Percentiles rank a stretch among this genome's conserved stretches.
These are phyloP conservation scores for Poeciliopsis turrubarensis DNA, from an alignment of 2,113 vertebrate genomes.

Conservation along the genomic window DNA sequence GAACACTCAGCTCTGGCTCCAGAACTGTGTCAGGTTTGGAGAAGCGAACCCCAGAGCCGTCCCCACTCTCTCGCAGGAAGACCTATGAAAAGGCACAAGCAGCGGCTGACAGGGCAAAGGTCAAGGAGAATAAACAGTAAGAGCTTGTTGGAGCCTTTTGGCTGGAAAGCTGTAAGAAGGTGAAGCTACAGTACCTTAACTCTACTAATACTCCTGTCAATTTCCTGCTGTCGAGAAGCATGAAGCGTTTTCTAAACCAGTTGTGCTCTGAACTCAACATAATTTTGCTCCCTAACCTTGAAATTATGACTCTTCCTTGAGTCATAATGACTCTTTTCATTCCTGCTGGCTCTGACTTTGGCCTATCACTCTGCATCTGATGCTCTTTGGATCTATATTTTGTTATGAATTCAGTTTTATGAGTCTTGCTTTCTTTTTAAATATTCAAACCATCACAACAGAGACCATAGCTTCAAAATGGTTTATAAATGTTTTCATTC, in stretches of 20 bases:
- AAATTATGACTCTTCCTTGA: constrained; percentile 10
- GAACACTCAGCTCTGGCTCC: constrained; percentile 77
- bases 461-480: too few relatives aligned
- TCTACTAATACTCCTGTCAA: constrained; percentile 52
- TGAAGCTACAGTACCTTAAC: constrained; percentile 9
- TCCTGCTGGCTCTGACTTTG: constrained; percentile 31
- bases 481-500: neutral
- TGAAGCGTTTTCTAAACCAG: constrained; percentile 46
- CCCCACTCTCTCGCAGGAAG: constrained; percentile 92
- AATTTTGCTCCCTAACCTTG: neutral
- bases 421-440: constrained; percentile 13
- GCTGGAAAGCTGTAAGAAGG: constrained; percentile 29
- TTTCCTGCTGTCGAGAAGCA: constrained; percentile 66
- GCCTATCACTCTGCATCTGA: constrained; percentile 19
- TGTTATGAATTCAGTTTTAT: neutral
- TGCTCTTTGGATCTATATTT: neutral
- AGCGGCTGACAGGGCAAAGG: constrained; percentile 85
- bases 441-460: neutral
- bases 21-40: constrained; percentile 82
- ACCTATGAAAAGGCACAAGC: constrained; percentile 86
- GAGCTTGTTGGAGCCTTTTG: constrained; percentile 61
- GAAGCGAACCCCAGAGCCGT: constrained; percentile 89
- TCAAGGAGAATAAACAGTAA: constrained; percentile 96
- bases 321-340: neutral
- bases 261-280: constrained; percentile 40